Base-by-base conservation (phyloP, 35 echinoderm and acorn worm species). In the Chiridota heheva region DNA sequence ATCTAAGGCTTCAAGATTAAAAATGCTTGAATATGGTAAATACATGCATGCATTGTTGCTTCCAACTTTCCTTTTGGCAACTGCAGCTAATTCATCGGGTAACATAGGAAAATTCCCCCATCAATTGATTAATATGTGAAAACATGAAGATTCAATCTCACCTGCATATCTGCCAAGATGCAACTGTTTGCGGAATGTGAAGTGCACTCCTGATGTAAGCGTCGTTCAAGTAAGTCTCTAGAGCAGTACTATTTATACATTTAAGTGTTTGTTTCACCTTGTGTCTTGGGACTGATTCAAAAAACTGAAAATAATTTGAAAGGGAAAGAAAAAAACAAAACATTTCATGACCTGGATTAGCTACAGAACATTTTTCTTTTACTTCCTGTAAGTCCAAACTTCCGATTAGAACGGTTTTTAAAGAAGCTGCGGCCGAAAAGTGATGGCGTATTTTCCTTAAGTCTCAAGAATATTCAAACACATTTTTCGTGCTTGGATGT, bases 81-180 rank as follows among this genome's bases (percentile, higher is more conserved):
- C 66, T 37, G 82, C 60, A 60, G 82, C 86, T 53, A 53, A 65
- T 40, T 53, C 24, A 63, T 0, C 69, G 58, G 49, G 47, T 61
- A 4, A 37, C 16, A 72, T 72, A 26, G 27, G 72, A 72, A 24
- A 31, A 51, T 39, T 72, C 60, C 44, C 27, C n/a, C 31, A 42
- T 39, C 12, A 26, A 81, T 7, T 81, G 15, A 58, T n/a, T 39
- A 12, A 30, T 12, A 39, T 41, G 28, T 1, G 5, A 1, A 30
- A 13, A n/a, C 7, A 66, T 69, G 17, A 27, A 18, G 20, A 18
- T 38, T 44, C 16, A 43, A 47, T 82, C 88, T 90, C 47, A 90
- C 86, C 71, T 96, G 86, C 87, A 96, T 16, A 84, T 15, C 66
- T 84, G 40, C 91, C 91, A 96, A 2, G 56, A 43, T 63, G 87